Base-by-base conservation (phyloP, 2,797 vertebrate species). In the Sebastes matsubarae region DNA sequence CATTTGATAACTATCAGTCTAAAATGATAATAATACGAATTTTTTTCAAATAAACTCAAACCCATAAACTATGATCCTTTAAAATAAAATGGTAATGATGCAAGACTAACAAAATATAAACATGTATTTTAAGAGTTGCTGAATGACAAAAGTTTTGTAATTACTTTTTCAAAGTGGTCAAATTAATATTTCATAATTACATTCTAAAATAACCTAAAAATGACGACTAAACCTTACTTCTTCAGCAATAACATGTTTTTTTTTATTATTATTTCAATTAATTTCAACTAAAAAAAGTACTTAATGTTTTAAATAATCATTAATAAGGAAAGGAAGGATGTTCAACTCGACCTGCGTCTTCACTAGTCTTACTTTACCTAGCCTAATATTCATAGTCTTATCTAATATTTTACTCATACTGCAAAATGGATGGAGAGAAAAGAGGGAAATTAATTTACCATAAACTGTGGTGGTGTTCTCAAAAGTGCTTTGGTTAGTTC, bases 391-490 rank as follows among this genome's bases (percentile, higher is more conserved):
- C 20, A 8, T 54, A 30, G 9, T 11, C 24, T 13, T 12, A 32
- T 16, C 50, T 12, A 22, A 6, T 10, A 16, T 52, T 34, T 18
- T 20, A 36, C 6, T 57, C 22, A 55, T 16, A 20, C 3, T 6
- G 1, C 7, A 50, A 36, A 57, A 20, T 6, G 16, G 4, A 0
- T 46, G 2, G n/a, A 29, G 10, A 50, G 2, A 42, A 81, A 76
- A 38, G 0, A 0, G 2, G 18, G 6, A 63, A 59, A 34, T 24
- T 0, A 38, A 61, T 81, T 92, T 93, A 94, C 93, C 92, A 82
- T 14, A 2, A 50, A 0, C 32, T 14, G 1, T 4, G 55, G 4
- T 79, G 74, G 11, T 8, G 63, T 38, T 89, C n/a, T 1, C 4
- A 63, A n/a, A 1, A n/a, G 20, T 8, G 65, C 1, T 86, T 70